phyloP scores from a whole-genome alignment of 2,113 vertebrate genomes.

The Ciconia stormi region DNA sequence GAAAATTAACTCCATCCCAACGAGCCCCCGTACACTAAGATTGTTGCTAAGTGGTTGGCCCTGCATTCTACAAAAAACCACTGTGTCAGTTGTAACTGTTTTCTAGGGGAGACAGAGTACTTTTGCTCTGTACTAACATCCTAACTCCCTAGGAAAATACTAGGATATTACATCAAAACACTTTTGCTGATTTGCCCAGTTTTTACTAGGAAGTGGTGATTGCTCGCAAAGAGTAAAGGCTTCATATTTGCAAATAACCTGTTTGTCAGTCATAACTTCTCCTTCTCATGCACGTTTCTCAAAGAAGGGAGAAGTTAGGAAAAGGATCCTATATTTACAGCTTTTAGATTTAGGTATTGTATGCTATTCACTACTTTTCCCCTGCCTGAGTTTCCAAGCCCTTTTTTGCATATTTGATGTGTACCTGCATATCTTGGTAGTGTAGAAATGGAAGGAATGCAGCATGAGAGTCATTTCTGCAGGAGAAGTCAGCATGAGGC shows the following conservation, averaged over 20 bases:
- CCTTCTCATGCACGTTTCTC: neutral
- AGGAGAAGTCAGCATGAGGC: neutral
- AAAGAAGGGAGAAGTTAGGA: neutral
- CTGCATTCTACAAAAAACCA: neutral
- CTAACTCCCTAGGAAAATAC: neutral
- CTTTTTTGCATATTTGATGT: neutral
- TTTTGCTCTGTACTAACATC: neutral
- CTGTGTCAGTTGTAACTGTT: neutral
- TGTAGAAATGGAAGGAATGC: neutral
- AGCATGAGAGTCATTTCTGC: neutral
- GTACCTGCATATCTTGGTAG: neutral
- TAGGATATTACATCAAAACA: neutral
- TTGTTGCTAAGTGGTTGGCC: neutral
- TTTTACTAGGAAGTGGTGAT: neutral
- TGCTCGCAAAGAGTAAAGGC: neutral
- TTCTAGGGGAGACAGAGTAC: neutral
- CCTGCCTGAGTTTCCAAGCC: neutral
- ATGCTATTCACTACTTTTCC: neutral
- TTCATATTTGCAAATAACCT: neutral
- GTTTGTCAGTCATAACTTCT: neutral
- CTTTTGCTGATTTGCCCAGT: neutral
- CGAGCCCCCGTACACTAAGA: rapidly evolving
- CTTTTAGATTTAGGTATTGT: neutral
- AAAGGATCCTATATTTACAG: neutral
- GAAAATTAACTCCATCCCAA: neutral